Evolutionary conservation across 2,113 vertebrate genomes (phyloP), one percentile per base, ranked within the genome.

Genomic region (Pyrgilauda ruficollis): DNA sequence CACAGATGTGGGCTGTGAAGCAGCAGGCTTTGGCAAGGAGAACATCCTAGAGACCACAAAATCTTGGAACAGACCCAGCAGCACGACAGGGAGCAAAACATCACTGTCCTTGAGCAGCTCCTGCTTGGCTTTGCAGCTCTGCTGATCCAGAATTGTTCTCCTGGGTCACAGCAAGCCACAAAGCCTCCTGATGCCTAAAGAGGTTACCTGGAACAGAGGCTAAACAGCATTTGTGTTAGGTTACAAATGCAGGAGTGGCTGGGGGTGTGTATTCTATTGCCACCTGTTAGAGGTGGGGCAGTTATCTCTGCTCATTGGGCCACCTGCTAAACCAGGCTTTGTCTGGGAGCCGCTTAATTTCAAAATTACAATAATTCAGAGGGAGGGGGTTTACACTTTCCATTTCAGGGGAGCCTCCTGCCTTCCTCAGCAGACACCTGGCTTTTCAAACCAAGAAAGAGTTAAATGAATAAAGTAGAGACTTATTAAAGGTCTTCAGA

Each of bases 21-120:
- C 1, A 1, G 39, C 2, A 0, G 10, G 15, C 13, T 74, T 49
- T 11, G 37, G 47, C 56, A 31, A 66, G 33, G 20, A 15, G 56
- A 35, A 53, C 37, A 49, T 33, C 46, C 28, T 9, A 9, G 31
- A 37, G 11, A 8, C 3, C 28, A 7, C 8, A 2, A 23, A 63
- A 73, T 18, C 69, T 39, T 27, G 31, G 41, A 68, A 33, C n/a
- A 47, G 37, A 39, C 59, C 9, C 49, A 33, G n/a, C n/a, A 67
- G n/a, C 44, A 43, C 21, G 1, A 8, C 2, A 35, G 11, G 17
- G 39, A 67, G n/a, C 11, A 10, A 33, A 16, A 66, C 26, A 37
- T 16, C 13, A 1, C 73, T n/a, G 31, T 50, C 41, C 30, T 93
- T 2, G 1, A 87, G 50, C 30, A 80, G 35, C 20, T 76, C 22